These are phyloP conservation scores for Drosophila meridionalis DNA, from an alignment of 2,888 invertebrate genomes.

Conservation along the genomic window DNA sequence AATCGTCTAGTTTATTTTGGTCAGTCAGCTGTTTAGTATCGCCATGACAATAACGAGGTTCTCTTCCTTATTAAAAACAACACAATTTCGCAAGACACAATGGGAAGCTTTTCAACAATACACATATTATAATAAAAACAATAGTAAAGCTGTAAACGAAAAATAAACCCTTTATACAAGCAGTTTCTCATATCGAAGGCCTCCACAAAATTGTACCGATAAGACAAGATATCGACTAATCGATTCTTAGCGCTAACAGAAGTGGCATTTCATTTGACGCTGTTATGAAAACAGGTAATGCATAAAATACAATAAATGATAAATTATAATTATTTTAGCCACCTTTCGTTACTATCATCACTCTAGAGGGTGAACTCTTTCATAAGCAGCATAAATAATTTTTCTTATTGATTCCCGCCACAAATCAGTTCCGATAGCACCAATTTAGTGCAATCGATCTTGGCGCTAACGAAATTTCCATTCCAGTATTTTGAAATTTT, in stretches of 20 bases:
- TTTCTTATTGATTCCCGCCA: slow-evolving; percentile 21
- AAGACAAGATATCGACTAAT: slow-evolving; percentile 1
- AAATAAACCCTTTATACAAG: not conserved
- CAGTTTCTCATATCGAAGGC: slow-evolving; percentile 16
- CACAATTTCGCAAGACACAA: slow-evolving; percentile 4
- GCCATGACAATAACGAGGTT: slow-evolving; percentile 7
- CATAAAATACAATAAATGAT: not conserved
- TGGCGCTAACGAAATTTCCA: not conserved
- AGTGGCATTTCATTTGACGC: not conserved
- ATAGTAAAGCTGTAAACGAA: slow-evolving; percentile 11
- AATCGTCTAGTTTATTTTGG: slow-evolving; percentile 23
- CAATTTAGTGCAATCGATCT: not conserved
- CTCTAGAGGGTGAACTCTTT: not conserved
- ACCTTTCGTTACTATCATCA: not conserved
- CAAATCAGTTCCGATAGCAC: not conserved
- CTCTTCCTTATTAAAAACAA: slow-evolving; percentile 8
- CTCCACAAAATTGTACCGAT: slow-evolving; percentile 36
- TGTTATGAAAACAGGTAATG: not conserved
- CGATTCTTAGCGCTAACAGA: slow-evolving; percentile 4
- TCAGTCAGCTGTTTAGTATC: slow-evolving; percentile 43
- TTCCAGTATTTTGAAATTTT: slow-evolving; percentile 3
- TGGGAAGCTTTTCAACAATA: slow-evolving; percentile 9
- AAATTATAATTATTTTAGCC: not conserved
- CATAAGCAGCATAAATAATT: not conserved
- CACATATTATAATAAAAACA: slow-evolving; percentile 8